A percentile compares a stretch with the other conserved stretches of the same genome.
phyloP scores from a whole-genome alignment of 2,113 vertebrate species.

The Sturnus vulgaris region DNA sequence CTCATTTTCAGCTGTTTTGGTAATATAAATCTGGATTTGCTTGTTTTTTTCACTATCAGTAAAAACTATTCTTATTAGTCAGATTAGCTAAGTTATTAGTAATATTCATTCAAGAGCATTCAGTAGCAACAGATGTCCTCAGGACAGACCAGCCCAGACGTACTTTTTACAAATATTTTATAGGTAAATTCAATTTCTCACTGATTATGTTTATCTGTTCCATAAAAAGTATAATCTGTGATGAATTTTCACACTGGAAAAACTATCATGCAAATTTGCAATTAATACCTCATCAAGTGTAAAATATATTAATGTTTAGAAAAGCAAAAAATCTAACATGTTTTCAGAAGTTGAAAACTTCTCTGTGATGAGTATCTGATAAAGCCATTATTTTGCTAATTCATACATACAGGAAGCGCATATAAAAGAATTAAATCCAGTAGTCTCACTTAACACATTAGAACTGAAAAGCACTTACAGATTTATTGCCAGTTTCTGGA shows the following conservation, averaged over 20 bases:
- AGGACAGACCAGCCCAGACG: background rate
- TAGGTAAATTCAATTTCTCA: background rate
- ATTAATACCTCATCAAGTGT: background rate
- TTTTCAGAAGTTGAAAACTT: background rate
- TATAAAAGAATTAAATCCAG: background rate
- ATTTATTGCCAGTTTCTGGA: background rate
- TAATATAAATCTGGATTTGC: background rate
- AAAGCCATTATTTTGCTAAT: background rate
- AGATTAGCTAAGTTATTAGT: background rate
- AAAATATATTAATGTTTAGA: background rate
- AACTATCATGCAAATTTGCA: too few species aligned
- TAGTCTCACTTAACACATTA: background rate
- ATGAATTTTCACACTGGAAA: too few species aligned
- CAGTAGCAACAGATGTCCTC: background rate
- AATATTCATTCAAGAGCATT: background rate
- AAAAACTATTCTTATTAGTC: background rate
- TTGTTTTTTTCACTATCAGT: background rate
- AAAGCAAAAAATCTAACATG: background rate
- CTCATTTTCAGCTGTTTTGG: background rate
- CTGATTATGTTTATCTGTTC: too few species aligned
- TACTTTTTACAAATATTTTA: background rate
- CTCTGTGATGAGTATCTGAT: background rate
- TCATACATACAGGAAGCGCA: background rate
- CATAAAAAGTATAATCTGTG: too few species aligned
- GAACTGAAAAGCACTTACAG: background rate